Conservation (phyloP, 2,797 vertebrate genomes). For the Esox masquinongy region DNA sequence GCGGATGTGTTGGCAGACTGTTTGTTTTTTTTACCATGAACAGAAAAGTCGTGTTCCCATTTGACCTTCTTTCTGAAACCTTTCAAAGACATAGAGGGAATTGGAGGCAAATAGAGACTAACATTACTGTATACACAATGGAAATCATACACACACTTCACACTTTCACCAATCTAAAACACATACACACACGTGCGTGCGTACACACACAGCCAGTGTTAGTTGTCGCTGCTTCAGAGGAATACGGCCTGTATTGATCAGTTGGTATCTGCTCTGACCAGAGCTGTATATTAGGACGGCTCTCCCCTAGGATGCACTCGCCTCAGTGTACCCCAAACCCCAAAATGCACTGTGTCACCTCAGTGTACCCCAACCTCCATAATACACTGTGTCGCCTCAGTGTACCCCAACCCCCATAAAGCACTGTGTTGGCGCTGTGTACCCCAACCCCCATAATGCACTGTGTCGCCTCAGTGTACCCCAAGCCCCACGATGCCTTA, state of each 20-base stretch:
- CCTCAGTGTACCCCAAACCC: too few species aligned
- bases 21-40: constrained; percentile 23
- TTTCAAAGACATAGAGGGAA: neutral
- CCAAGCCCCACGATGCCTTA: too few species aligned
- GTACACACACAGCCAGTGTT: constrained; percentile 2
- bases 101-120: neutral
- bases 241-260: constrained; percentile 48
- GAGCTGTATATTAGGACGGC: constrained; percentile 10
- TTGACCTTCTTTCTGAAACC: neutral
- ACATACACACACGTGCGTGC: constrained; percentile 10
- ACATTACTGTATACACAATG: too few species aligned
- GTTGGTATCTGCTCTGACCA: constrained; percentile 41
- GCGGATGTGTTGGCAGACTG: constrained; percentile 21
- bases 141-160: neutral
- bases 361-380: too few species aligned
- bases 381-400: too few species aligned
- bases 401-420: too few species aligned
- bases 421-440: too few species aligned
- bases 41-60: neutral
- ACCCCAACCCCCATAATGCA: too few species aligned
- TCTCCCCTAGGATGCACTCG: neutral
- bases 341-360: too few species aligned
- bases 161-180: neutral
- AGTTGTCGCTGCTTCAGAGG: constrained; percentile 30
- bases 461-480: too few species aligned